Evolutionary conservation across 2,888 invertebrate genomes (phyloP).

Genomic region (Dione juno): DNA sequence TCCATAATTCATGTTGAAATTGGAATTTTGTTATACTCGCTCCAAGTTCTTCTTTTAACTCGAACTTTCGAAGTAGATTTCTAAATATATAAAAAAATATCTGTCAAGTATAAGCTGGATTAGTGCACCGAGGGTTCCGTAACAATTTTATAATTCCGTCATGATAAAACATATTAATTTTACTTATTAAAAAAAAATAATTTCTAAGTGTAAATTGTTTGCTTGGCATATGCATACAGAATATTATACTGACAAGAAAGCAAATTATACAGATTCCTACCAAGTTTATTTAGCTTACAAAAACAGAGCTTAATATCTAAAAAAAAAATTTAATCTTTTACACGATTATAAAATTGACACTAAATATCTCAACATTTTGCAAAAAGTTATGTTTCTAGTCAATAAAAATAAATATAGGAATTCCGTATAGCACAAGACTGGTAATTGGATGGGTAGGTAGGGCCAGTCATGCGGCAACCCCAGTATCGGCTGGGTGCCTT

Average conservation of each 20-base stretch:
- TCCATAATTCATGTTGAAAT: slow-evolving; percentile 19
- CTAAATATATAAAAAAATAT: too few species aligned
- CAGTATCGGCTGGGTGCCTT: slow-evolving; percentile 46
- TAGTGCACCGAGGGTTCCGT: too few species aligned
- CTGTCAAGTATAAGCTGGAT: too few species aligned
- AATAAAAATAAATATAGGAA: slow-evolving; percentile 18
- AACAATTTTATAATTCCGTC: too few species aligned
- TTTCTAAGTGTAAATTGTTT: too few species aligned
- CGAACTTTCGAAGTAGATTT: too few species aligned
- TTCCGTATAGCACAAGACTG: slow-evolving; percentile 31
- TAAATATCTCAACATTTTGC: not conserved
- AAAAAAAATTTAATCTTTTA: too few species aligned
- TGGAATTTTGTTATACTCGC: slow-evolving; percentile 2
- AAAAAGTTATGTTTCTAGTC: not conserved
- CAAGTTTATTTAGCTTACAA: not conserved
- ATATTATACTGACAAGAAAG: too few species aligned
- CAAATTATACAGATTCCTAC: not conserved
- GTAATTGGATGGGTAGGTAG: slow-evolving; percentile 39
- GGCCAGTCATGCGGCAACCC: slow-evolving; percentile 51
- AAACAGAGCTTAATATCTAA: not conserved
- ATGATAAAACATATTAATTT: too few species aligned
- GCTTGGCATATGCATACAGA: too few species aligned
- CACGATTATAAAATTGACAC: too few species aligned
- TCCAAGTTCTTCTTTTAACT: not conserved
- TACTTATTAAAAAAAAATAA: too few species aligned